These are phyloP conservation scores for Fundulus diaphanus DNA, from an alignment of 2,797 vertebrate genomes.

Conservation along the genomic window DNA sequence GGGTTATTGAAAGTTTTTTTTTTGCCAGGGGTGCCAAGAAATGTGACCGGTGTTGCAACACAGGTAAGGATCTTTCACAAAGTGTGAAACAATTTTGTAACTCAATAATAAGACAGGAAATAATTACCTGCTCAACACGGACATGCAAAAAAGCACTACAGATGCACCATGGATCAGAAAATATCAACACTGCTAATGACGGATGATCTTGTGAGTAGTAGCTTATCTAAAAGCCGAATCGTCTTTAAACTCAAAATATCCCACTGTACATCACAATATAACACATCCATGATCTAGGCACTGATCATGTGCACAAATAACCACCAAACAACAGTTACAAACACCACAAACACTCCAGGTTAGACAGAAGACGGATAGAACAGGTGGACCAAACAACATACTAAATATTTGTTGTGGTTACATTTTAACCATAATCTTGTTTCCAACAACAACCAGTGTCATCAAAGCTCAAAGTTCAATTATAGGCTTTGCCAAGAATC, in stretches of 20 bases:
- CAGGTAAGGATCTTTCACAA: slow-evolving; percentile 40
- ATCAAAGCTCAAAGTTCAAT: slow-evolving; percentile 41
- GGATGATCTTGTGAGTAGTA: slow-evolving; percentile 52
- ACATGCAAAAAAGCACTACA: slow-evolving; percentile 77
- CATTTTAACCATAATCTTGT: slow-evolving; percentile 25
- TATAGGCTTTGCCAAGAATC: slow-evolving; percentile 40
- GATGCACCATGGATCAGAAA: slow-evolving; percentile 67
- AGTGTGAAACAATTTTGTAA: slow-evolving; percentile 37
- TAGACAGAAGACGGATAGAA: slow-evolving; percentile 53
- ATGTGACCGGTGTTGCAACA: background rate
- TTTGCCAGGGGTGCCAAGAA: background rate
- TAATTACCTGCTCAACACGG: slow-evolving; percentile 70
- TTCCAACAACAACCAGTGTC: slow-evolving; percentile 40
- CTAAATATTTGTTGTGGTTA: slow-evolving; percentile 43
- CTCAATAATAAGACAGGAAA: slow-evolving; percentile 57
- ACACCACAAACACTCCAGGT: slow-evolving; percentile 46
- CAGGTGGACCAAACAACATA: slow-evolving; percentile 47
- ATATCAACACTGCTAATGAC: slow-evolving; percentile 69
- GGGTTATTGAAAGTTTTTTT: background rate
- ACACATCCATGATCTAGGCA: slow-evolving; percentile 57
- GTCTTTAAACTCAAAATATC: slow-evolving; percentile 19
- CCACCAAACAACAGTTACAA: slow-evolving; percentile 50
- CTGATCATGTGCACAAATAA: slow-evolving; percentile 60
- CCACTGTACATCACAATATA: slow-evolving; percentile 40
- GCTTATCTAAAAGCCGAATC: slow-evolving; percentile 25